Evolutionary conservation across 2,888 invertebrate genomes (phyloP), one percentile per base, ranked within the genome.

Genomic region (Adineta ricciae): DNA sequence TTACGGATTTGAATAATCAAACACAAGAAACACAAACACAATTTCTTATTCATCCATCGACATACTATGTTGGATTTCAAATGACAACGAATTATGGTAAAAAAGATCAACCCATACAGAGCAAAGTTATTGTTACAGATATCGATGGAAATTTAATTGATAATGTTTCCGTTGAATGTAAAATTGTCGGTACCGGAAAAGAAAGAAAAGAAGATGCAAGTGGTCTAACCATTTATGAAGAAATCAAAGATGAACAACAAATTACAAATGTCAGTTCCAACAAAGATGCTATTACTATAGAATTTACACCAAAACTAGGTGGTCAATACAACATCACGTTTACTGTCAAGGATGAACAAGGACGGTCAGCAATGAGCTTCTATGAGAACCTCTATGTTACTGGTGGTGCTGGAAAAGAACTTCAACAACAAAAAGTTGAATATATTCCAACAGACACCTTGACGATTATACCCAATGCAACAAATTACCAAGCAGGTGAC

Each of bases 1-100:
- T 78, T 78, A 78, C 73, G 21, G 73, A 78, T 78, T 78, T 78
- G 41, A 78, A 78, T 41, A 41, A 78, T 78, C 73, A 78, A 78
- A 78, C 73, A 21, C 73, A 78, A 36, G 73, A 78, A 78, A 78
- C 73, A 78, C 21, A 78, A 78, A 78, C 41, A 78, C 73, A 78
- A 41, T 78, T 36, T 78, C 27, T 78, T 36, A 41, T 78, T 27
- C 73, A 78, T 78, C 73, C 73, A 78, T 78, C 24, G 21, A 78
- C 41, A 78, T 78, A 78, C 41, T 78, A 78, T 78, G 73, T 78
- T 19, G 73, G 73, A 78, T 78, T 78, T 78, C 36, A 78, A 78
- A 38, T 78, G 41, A 2, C 21, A 5, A 78, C 14, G 1, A 78
- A 78, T 41, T 78, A 78, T 36, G 73, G 73, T 24, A 78, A 78